Conservation (phyloP, 2,797 vertebrate species). For the Fistularia tabacaria region DNA sequence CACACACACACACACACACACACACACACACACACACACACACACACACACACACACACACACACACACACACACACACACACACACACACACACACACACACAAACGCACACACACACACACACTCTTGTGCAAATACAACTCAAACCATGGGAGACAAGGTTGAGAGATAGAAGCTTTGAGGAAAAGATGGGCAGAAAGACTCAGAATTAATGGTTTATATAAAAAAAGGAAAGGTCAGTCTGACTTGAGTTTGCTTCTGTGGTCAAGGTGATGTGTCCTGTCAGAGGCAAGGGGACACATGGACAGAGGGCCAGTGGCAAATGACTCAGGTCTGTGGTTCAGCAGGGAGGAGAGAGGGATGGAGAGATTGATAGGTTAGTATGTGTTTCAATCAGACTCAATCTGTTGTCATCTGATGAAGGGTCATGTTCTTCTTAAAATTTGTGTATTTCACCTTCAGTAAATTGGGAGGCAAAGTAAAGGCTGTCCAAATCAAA, state of each 20-base stretch:
- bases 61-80: conserved; percentile 14
- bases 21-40: no score
- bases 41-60: no score
- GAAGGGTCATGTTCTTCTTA: conserved; percentile 29
- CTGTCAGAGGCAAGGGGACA: conserved; percentile 45
- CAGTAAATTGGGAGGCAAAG: neutral
- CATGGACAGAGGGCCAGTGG: conserved; percentile 34
- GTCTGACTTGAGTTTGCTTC: conserved; percentile 77
- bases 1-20: no score
- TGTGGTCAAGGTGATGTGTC: conserved; percentile 84
- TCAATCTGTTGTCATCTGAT: conserved; percentile 25
- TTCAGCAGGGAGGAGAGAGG: conserved; percentile 59
- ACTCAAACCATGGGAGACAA: conserved; percentile 60
- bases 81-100: conserved; percentile 2
- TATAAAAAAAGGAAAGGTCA: conserved; percentile 83
- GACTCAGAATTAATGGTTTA: conserved; percentile 86
- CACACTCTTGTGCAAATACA: conserved; percentile 18
- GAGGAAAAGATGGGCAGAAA: conserved; percentile 70
- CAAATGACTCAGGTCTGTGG: conserved; percentile 64
- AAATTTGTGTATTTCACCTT: conserved; percentile 14
- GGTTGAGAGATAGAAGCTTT: conserved; percentile 53
- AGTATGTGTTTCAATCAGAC: conserved; percentile 38
- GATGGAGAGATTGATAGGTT: conserved; percentile 55
- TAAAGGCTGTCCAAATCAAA: no score
- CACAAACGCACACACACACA: neutral